Percentiles rank a stretch among this genome's conserved stretches.
These are phyloP conservation scores for Zhengitettix transpicula DNA, from an alignment of 2,888 invertebrate species.

Conservation along the genomic window DNA sequence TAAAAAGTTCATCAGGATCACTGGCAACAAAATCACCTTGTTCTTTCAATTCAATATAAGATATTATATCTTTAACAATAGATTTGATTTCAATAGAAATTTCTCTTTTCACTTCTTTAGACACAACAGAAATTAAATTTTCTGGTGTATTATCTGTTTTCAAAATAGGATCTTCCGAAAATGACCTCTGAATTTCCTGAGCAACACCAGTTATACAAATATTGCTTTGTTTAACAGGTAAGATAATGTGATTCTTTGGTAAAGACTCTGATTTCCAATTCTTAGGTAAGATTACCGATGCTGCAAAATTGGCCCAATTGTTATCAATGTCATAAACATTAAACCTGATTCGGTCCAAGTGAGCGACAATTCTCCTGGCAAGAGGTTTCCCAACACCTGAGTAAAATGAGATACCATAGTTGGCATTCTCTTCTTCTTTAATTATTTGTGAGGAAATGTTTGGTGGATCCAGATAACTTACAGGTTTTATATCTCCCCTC, in stretches of 20 bases:
- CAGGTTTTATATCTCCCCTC: no score
- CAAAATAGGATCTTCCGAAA: no score
- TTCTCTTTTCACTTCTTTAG: no score
- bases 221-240: not conserved
- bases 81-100: not conserved
- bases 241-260: not conserved
- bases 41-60: no score
- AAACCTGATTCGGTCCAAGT: slow-evolving; percentile 26
- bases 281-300: slow-evolving; percentile 26
- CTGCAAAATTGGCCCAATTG: slow-evolving; percentile 38
- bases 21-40: no score
- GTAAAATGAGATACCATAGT: slow-evolving; percentile 17
- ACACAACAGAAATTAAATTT: no score
- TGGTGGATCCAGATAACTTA: not conserved
- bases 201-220: no score
- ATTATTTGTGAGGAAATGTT: not conserved
- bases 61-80: slow-evolving; percentile 8
- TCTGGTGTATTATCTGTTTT: no score
- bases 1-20: no score
- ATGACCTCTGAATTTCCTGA: no score
- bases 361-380: slow-evolving; percentile 27
- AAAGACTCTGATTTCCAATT: not conserved
- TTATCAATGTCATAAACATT: slow-evolving; percentile 28
- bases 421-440: not conserved
- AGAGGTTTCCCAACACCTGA: slow-evolving; percentile 31